Conservation (phyloP, 2,888 invertebrate species). For the Sesia apiformis region DNA sequence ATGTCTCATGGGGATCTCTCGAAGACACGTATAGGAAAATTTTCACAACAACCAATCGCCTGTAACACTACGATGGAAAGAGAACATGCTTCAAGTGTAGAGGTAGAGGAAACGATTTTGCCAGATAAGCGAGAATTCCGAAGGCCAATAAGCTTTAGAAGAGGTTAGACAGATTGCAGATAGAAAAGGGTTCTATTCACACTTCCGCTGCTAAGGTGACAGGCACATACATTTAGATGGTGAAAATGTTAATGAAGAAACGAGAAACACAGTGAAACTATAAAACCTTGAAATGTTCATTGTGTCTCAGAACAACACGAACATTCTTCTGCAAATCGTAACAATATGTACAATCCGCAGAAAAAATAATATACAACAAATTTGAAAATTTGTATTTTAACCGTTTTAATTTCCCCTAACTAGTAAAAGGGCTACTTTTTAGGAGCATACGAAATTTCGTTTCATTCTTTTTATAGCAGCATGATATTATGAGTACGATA, state of each 20-base stretch:
- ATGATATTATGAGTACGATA: too few species aligned
- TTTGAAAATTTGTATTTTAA: too few species aligned
- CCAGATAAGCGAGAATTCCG: slow-evolving; percentile 36
- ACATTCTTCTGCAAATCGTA: too few species aligned
- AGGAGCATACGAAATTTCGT: too few species aligned
- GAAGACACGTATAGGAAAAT: slow-evolving; percentile 25
- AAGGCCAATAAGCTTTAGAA: slow-evolving; percentile 41
- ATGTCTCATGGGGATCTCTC: slow-evolving; percentile 20
- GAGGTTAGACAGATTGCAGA: slow-evolving; percentile 18
- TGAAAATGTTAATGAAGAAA: slow-evolving; percentile 36
- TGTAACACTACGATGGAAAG: slow-evolving; percentile 39
- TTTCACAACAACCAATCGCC: slow-evolving; percentile 48
- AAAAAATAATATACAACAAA: too few species aligned
- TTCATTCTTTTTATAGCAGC: too few species aligned
- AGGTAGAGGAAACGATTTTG: slow-evolving; percentile 12
- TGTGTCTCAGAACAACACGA: slow-evolving; percentile 10
- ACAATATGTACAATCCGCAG: too few species aligned
- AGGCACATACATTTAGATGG: slow-evolving; percentile 40
- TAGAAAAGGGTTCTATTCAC: slow-evolving; percentile 24
- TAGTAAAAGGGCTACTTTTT: too few species aligned
- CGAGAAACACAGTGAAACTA: too few species aligned
- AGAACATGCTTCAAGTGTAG: slow-evolving; percentile 43
- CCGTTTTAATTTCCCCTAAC: too few species aligned
- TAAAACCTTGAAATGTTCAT: slow-evolving; percentile 15
- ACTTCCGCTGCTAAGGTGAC: slow-evolving; percentile 40